Evolutionary conservation across 2,797 vertebrate genomes (phyloP), one percentile per base, ranked within the genome.

Genomic region (Silurus aristotelis): DNA sequence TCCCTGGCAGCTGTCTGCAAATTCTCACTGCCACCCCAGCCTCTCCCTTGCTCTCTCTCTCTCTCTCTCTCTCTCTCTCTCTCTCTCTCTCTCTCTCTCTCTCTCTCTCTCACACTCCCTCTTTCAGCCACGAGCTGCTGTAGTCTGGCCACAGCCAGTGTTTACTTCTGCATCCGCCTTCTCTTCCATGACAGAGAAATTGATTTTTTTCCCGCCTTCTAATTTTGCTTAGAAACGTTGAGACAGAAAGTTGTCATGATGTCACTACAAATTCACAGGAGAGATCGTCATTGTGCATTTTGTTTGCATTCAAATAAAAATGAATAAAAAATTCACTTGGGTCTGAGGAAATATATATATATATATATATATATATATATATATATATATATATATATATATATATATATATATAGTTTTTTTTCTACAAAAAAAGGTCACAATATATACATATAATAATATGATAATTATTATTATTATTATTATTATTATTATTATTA

Each of bases 1-100:
- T 93, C 94, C 93, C 92, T 93, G 94, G 94, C 94, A 94, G 94
- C 93, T 93, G 91, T 92, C 92, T 89, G 93, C 91, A 93, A 92
- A 94, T 87, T 84, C 89, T 86, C 85, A 73, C 83, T 72, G 75
- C 80, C 84, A 84, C 63, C 88, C 92, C 72, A 72, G 67, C 90
- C 91, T 91, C 91, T 88, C 90, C 91, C 91, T 91, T 90, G 90
- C 90, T 82, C 91, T 22, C 46, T 91, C 91, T 90, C 91, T 87
- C 90, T 89, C 20, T n/a, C 92, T 88, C 91, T 85, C 92, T 90
- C 88, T 85, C 84, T 22, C 68, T 14, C 61, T 27, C 72, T 19
- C 27, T 13, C 20, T 27, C 67, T 31, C 91, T 89, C 61, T 27
- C 78, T 19, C 27, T 13, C 20, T 27, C 67, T 31, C 91, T 89